Evolutionary conservation across 2,888 invertebrate genomes (phyloP).

Genomic region (Tetranychus piercei): DNA sequence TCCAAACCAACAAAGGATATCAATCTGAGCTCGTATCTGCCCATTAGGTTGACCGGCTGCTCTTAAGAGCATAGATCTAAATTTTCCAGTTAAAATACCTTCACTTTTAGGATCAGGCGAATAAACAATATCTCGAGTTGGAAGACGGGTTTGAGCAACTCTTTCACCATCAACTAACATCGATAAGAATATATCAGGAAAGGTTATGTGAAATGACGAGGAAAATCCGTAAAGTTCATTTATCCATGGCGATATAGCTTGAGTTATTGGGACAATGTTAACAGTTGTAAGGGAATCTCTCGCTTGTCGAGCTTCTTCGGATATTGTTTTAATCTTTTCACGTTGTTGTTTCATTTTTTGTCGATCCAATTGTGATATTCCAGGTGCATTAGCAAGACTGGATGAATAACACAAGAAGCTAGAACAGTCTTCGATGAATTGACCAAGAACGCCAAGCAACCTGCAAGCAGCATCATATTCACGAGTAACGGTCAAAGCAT

Average conservation of each 20-base stretch:
- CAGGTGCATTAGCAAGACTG: background rate
- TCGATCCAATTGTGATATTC: background rate
- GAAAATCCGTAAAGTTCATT: background rate
- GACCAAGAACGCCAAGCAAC: background rate
- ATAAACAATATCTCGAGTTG: constrained; percentile 3
- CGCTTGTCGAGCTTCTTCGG: background rate
- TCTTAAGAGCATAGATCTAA: background rate
- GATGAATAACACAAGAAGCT: background rate
- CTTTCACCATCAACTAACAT: constrained; percentile 9
- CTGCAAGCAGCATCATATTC: background rate
- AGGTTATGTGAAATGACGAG: background rate
- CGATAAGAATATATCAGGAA: constrained; percentile 7
- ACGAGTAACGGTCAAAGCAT: background rate
- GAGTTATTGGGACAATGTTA: background rate
- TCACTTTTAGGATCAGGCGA: background rate
- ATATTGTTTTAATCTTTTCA: background rate
- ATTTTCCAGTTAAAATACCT: background rate
- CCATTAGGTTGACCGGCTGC: background rate
- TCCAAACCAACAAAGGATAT: constrained; percentile 3
- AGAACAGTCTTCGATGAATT: background rate
- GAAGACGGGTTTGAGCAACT: background rate
- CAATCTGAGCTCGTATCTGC: background rate
- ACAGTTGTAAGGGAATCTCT: background rate
- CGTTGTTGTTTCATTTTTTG: background rate
- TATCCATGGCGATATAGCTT: too few species aligned